phyloP scores from a whole-genome alignment of 2,888 invertebrate species.

The Drosophila lacicola region DNA sequence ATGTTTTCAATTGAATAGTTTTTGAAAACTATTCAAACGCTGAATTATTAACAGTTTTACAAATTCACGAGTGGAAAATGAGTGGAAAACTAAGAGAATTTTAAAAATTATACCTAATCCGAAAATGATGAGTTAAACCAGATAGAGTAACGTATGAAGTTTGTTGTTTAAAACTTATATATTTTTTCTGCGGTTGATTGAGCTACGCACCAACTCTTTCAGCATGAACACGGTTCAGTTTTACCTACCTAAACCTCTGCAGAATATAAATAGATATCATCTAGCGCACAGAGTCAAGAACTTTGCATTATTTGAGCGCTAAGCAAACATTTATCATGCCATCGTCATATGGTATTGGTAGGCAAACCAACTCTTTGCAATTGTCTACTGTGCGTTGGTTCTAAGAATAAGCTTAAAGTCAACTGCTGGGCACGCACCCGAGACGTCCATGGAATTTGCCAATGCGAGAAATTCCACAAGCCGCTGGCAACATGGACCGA shows the following conservation, averaged over 20 bases:
- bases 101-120: not conserved
- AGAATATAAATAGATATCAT: slow-evolving; percentile 15
- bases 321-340: slow-evolving; percentile 37
- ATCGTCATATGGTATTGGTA: slow-evolving; percentile 13
- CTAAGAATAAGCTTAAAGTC: slow-evolving; percentile 60
- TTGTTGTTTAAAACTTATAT: no score
- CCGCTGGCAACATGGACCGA: slow-evolving; percentile 17
- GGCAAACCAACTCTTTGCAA: slow-evolving; percentile 24
- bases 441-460: slow-evolving; percentile 49
- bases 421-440: slow-evolving; percentile 55
- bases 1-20: no score
- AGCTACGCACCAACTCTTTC: no score
- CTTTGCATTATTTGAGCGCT: slow-evolving; percentile 26
- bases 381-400: slow-evolving; percentile 40
- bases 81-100: no score
- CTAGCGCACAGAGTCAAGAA: slow-evolving; percentile 9
- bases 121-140: no score
- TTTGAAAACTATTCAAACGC: no score
- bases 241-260: not conserved
- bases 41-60: no score
- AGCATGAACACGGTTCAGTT: no score
- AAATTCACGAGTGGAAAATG: no score
- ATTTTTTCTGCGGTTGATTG: no score
- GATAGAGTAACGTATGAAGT: not conserved
- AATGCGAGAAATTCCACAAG: slow-evolving; percentile 70